These are phyloP conservation scores for Anas platyrhynchos DNA, from an alignment of 2,113 vertebrate species.

Conservation along the genomic window DNA sequence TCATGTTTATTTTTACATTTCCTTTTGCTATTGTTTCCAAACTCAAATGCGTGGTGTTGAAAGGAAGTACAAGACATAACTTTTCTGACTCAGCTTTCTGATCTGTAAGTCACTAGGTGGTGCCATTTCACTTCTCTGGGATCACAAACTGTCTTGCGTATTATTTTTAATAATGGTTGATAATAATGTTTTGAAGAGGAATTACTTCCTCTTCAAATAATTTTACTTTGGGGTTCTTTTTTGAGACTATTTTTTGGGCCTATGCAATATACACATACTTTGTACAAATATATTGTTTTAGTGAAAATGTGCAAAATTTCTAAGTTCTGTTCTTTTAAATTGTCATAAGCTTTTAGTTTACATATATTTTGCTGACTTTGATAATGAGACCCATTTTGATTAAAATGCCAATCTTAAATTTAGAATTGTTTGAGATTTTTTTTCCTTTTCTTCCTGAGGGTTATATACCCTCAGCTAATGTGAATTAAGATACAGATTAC, in stretches of 20 bases:
- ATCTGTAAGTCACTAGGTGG: slow-evolving; percentile 66
- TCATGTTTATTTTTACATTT: slow-evolving; percentile 29
- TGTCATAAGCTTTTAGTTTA: not conserved
- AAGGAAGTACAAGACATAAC: not conserved
- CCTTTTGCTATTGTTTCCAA: not conserved
- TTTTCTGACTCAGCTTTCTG: not conserved
- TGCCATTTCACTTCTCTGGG: slow-evolving; percentile 21
- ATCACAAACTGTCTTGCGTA: not conserved
- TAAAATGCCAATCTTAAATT: not conserved
- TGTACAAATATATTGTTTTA: not conserved
- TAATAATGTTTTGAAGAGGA: not conserved
- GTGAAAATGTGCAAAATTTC: not conserved
- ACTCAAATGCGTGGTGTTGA: not conserved
- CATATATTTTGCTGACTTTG: not conserved
- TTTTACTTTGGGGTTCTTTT: not conserved
- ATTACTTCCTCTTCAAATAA: not conserved
- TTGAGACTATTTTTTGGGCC: not conserved
- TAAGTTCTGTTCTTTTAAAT: not conserved
- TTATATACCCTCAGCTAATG: not conserved
- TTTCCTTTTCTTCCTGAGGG: not conserved
- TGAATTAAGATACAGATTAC: not conserved
- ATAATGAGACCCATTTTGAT: not conserved
- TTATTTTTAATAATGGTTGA: not conserved
- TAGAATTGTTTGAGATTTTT: not conserved
- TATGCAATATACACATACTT: not conserved